Base-by-base conservation (phyloP, 2,113 vertebrate species). In the Paramormyrops kingsleyae region DNA sequence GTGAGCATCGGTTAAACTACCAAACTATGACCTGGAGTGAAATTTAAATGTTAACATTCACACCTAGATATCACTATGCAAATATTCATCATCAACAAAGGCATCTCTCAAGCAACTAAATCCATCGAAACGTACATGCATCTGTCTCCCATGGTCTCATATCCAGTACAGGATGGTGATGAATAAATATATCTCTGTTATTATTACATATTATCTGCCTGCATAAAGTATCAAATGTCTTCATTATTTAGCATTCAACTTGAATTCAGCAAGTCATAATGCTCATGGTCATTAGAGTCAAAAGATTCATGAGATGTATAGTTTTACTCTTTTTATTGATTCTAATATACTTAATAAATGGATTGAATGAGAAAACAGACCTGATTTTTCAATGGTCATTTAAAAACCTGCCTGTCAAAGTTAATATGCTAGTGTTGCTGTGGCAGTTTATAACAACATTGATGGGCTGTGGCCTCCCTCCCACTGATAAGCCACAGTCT, bases 401-500 rank as follows among this genome's bases (percentile, higher is more conserved):
- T 77, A 35, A 35, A 5, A 77, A 77, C 31, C 70, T 77, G 70
- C 12, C 70, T 39, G 70, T 39, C 31, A 39, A 17, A 77, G 70
- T 77, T 17, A 77, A 77, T n/a, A 83, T 83, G 19, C 39, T 83
- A 17, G 8, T 24, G 17, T 8, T 44, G 80, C 42, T 35, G 10
- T 13, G 24, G 12, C 85, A 87, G 85, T 31, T 31, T 83, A 91
- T 88, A 42, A 91, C 92, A 50, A n/a, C 46, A 88, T 17, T 17
- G 66, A 15, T 92, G 89, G 53, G 93, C 93, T 92, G 91, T 35
- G 90, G 47, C 12, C 85, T 35, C 50, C 12, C 85, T 35, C 50
- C 13, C 80, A 4, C 80, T 47, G 47, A 35, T 87, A 52, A 35
- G n/a, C 12, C 85, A 0, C n/a, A 31, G 46, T 8, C 31, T 56